Evolutionary conservation across 35 echinoderm and acorn worm species (phyloP), one percentile per base, ranked within the genome.

Genomic region (Ophiothrix spiculata): DNA sequence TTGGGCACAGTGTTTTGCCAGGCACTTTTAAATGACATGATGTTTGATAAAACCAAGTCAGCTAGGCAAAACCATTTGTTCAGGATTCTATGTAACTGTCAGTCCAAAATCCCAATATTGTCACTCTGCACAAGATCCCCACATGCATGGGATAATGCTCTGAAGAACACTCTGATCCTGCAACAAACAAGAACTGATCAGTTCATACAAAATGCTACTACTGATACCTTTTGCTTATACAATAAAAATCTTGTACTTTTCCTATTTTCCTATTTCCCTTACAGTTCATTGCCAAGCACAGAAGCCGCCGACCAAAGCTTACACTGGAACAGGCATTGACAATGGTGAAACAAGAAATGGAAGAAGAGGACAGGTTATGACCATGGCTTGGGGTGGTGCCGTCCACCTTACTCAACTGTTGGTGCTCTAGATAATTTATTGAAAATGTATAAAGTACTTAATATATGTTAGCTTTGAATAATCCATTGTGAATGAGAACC

Each of bases 261-360:
- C 23, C 14, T 2, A 80, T 80, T 80, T 29, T 32, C 19, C 28
- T 1, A 77, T 87, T 81, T 63, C 37, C 35, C 36, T 81, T 56
- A 35, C 88, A 90, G 88, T 84, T 40, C 37, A 78, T 90, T 15
- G 54, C 74, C 17, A 10, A 69, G 60, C 60, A 25, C n/a, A 80
- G 42, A 37, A 77, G 81, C 32, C 69, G 74, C 13, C 64, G 81
- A 35, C 73, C 80, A 0, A 84, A 77, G 74, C 81, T 90, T 14
- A 90, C 88, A 31, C 75, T 90, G 79, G 88, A 84, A 38, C 37
- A 90, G 31, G 88, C 88, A 17, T 75, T 90, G 2, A 75, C 38
- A 77, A 73, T 83, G 82, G 88, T 90, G 0, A 77, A 83, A 28
- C 39, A 56, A 33, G 88, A 90, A 37, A 90, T 90, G 88, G 88